phyloP scores from a whole-genome alignment of 2,797 vertebrate species.

The Hypotaenidia philippensis region DNA sequence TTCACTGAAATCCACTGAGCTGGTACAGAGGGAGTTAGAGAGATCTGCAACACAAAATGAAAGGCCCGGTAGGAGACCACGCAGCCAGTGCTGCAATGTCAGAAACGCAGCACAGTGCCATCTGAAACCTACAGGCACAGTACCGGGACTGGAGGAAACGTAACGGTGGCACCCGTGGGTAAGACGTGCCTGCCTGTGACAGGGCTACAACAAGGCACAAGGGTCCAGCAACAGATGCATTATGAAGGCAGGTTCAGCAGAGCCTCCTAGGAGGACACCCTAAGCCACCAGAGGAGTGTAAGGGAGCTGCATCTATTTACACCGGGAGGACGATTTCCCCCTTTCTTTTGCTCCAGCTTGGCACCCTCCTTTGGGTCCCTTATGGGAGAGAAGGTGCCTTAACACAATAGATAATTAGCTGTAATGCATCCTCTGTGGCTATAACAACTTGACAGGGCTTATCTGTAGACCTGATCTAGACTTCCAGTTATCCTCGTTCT shows the following conservation, averaged over 20 bases:
- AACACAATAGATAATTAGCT: slow-evolving; percentile 2
- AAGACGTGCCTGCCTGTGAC: background rate
- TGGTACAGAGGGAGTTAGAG: slow-evolving; percentile 2
- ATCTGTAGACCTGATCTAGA: slow-evolving; percentile 13
- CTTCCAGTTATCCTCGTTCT: slow-evolving; percentile 63
- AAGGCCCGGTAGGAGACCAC: slow-evolving; percentile 27
- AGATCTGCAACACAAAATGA: slow-evolving; percentile 48
- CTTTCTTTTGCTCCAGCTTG: background rate
- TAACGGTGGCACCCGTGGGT: background rate
- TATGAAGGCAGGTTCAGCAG: background rate
- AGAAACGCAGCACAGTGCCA: slow-evolving; percentile 35
- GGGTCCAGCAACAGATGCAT: background rate
- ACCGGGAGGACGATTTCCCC: background rate
- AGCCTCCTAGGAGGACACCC: background rate
- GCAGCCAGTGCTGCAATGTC: slow-evolving; percentile 41
- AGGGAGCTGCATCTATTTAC: background rate
- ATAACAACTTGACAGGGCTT: slow-evolving; percentile 12
- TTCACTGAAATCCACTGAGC: slow-evolving; percentile 13
- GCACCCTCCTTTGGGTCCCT: background rate
- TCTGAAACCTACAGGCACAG: slow-evolving; percentile 37
- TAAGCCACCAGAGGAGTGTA: background rate
- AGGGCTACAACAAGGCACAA: background rate
- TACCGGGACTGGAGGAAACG: slow-evolving; percentile 6
- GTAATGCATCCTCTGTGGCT: slow-evolving; percentile 7
- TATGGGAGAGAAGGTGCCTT: background rate